phyloP scores from a whole-genome alignment of 1,140 invertebrate genomes.

The Ectropis grisescens region DNA sequence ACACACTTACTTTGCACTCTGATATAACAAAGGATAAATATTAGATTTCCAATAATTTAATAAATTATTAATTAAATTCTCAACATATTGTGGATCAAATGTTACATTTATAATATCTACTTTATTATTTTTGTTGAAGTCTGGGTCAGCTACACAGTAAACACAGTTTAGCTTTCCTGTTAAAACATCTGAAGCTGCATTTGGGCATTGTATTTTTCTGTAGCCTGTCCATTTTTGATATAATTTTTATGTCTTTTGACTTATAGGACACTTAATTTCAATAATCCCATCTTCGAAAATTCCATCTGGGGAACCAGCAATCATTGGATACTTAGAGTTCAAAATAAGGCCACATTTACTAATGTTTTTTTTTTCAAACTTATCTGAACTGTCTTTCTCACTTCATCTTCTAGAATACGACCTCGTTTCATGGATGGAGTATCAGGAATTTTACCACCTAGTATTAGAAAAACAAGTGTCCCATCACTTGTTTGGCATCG shows the following conservation, averaged over 20 bases:
- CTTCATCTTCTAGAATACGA: constrained; percentile 24
- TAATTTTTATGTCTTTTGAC: constrained; percentile 15
- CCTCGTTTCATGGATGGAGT: constrained; percentile 30
- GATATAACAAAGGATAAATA: constrained; percentile 1
- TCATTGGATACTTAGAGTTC: constrained; percentile 1
- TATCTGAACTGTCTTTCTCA: constrained; percentile 10
- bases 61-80: background rate
- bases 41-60: background rate
- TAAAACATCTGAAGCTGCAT: constrained; percentile 36
- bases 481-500: constrained; percentile 13
- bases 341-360: constrained; percentile 2
- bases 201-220: constrained; percentile 23
- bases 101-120: constrained; percentile 1
- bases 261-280: constrained; percentile 29
- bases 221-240: constrained; percentile 15
- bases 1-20: too few species aligned
- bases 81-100: background rate
- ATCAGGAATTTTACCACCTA: constrained; percentile 28
- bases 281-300: constrained; percentile 4
- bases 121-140: constrained; percentile 25
- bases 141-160: constrained; percentile 28
- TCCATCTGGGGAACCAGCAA: constrained; percentile 7
- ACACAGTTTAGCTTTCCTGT: constrained; percentile 16
- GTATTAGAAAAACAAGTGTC: constrained; percentile 19
- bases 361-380: constrained; percentile 13